phyloP scores from a whole-genome alignment of 2,113 vertebrate genomes.

The Hemiprocne comata region DNA sequence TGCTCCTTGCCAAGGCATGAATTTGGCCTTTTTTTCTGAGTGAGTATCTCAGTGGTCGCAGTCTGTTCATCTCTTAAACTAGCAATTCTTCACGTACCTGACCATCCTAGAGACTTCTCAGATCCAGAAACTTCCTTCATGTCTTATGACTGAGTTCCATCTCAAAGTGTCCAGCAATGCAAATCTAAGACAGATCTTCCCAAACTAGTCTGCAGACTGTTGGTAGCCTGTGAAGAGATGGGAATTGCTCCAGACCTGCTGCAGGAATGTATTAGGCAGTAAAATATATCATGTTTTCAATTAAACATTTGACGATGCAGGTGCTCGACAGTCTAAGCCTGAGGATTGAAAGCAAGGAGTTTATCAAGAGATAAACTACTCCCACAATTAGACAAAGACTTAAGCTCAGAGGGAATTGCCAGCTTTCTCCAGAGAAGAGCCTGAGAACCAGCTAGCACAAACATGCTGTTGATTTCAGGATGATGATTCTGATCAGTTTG shows the following conservation, averaged over 20 bases:
- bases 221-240: background rate
- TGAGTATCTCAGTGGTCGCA: background rate
- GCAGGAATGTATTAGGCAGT: background rate
- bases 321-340: background rate
- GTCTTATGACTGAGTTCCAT: background rate
- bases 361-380: background rate
- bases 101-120: background rate
- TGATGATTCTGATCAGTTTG: background rate
- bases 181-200: background rate
- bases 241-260: background rate
- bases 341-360: background rate
- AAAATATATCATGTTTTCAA: background rate
- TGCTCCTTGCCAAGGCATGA: background rate
- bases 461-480: background rate
- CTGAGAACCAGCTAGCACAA: background rate
- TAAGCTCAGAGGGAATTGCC: background rate
- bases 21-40: background rate
- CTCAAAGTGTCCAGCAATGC: background rate
- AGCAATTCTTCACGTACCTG: background rate
- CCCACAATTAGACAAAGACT: background rate
- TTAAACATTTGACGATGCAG: background rate
- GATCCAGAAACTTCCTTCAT: background rate
- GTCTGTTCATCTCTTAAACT: background rate
- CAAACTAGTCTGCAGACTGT: background rate
- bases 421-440: background rate